Base-by-base conservation (phyloP, 2,797 vertebrate genomes). In the Ctenosaura bakeri region DNA sequence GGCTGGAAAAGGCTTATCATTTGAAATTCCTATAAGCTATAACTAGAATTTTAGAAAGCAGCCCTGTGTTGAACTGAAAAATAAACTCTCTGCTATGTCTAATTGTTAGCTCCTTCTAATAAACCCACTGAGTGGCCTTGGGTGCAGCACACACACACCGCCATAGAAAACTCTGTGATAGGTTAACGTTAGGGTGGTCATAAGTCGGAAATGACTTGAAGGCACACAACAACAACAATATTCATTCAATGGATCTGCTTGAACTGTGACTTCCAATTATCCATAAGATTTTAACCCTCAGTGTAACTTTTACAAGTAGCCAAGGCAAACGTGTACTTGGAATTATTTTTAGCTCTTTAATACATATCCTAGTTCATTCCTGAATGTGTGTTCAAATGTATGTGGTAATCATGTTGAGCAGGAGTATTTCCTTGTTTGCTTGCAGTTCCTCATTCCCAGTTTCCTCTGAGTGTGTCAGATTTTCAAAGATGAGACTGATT, bases 351-450 rank as follows among this genome's bases (percentile, higher is more conserved):
- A 87, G 35, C 7, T 35, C 42, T 80, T 64, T 64, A 64, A 1
- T 87, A 50, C 3, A 54, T 80, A 81, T 54, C 52, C 50, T 71
- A 26, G 4, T 87, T n/a, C 42, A 64, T 87, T 79, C 18, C 42
- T 52, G 6, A 73, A n/a, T 14, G 24, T 59, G 35, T 86, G 46
- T 35, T 88, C 26, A 77, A 77, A 46, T 78, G 64, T 16, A 88
- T 52, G 42, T 52, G 20, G 24, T 54, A 81, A 50, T 24, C 7
- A 54, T 62, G 4, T 24, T 82, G 52, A 82, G 69, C 22, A 73
- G 59, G 64, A 85, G 35, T 38, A 50, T 88, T 88, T 88, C 66
- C 7, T 81, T 78, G 26, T 32, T 88, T 54, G 10, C 32, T 66
- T 73, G n/a, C 12, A 71, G n/a, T 56, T 82, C 20, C n/a, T 32